Conservation (phyloP, 2,888 invertebrate genomes). For the Alitta virens region DNA sequence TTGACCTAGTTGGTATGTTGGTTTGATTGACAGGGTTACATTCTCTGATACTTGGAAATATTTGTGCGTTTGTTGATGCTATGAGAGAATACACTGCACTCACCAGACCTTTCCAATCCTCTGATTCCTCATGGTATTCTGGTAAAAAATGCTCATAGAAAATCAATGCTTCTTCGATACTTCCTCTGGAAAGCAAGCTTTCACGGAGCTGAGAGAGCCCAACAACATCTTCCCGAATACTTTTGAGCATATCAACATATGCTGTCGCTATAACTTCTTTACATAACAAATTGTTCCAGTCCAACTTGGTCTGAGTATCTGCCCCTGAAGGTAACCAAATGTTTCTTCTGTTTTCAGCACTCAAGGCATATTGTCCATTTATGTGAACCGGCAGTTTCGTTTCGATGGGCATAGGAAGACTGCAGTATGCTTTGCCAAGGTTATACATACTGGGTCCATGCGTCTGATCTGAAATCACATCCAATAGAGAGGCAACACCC, state of each 20-base stretch:
- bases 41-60: no score
- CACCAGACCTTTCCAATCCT: no score
- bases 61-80: no score
- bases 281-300: conserved; percentile 40
- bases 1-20: no score
- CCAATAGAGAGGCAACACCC: neutral
- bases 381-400: conserved; percentile 39
- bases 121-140: no score
- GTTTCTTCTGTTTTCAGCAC: conserved; percentile 10
- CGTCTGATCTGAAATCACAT: neutral
- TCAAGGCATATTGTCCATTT: conserved; percentile 41
- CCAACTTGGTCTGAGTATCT: neutral
- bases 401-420: conserved; percentile 40
- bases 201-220: no score
- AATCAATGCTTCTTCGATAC: no score
- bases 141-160: no score
- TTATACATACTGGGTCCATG: neutral
- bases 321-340: no score
- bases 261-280: conserved; percentile 34
- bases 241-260: conserved; percentile 27
- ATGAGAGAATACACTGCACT: no score
- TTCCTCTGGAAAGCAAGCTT: no score
- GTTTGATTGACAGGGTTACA: no score
- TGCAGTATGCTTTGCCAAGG: conserved; percentile 28
- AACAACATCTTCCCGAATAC: neutral